Conservation (phyloP, 2,888 invertebrate genomes). For the Cheiracanthium punctorium region DNA sequence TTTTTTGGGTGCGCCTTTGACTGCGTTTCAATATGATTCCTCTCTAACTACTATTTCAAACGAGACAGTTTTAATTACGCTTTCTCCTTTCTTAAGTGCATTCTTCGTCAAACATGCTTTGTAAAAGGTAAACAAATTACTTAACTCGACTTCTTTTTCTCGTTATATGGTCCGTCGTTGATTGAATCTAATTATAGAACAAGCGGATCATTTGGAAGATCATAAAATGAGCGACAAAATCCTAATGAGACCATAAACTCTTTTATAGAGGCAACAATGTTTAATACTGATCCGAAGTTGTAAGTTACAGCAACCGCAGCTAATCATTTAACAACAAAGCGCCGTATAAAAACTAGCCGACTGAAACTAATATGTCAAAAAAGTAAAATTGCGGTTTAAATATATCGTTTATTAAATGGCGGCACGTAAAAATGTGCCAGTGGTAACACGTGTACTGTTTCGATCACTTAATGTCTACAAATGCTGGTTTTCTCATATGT, state of each 20-base stretch:
- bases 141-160: background rate
- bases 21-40: no score
- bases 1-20: no score
- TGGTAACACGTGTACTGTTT: no score
- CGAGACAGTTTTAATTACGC: no score
- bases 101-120: no score
- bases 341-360: background rate
- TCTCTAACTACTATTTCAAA: no score
- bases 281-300: conserved; percentile 1
- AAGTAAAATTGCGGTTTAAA: no score
- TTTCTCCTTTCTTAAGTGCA: no score
- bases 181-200: background rate
- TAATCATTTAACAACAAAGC: background rate
- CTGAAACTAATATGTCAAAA: background rate
- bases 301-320: background rate
- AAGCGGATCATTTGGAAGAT: background rate
- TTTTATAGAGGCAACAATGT: conserved; percentile 7
- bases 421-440: no score
- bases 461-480: no score
- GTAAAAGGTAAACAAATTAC: background rate
- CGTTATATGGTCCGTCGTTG: background rate
- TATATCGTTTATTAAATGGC: no score
- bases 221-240: conserved; percentile 7
- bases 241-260: conserved; percentile 9
- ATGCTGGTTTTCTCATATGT: no score